Evolutionary conservation across 2,888 invertebrate genomes (phyloP).

Genomic region (Nipponacmea schrenckii): DNA sequence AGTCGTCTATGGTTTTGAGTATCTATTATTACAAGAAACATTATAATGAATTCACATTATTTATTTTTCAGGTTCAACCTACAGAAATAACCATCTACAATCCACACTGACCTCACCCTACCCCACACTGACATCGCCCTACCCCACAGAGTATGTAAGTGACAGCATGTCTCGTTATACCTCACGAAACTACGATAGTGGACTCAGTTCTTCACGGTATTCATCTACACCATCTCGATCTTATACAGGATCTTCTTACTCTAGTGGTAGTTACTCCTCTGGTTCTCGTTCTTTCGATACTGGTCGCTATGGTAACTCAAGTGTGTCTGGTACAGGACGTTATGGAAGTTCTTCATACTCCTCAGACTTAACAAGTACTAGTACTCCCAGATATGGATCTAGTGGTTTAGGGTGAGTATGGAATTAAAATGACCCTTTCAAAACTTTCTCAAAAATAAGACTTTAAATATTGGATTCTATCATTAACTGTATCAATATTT

Average conservation of each 20-base stretch:
- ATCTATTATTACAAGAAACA: no score
- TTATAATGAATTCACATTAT: no score
- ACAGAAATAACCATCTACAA: no score
- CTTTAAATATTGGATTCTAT: no score
- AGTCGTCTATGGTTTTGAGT: no score
- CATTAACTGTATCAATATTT: no score
- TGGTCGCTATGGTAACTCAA: background rate
- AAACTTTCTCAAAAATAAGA: no score
- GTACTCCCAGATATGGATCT: background rate
- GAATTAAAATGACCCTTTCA: no score
- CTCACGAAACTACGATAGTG: constrained; percentile 17
- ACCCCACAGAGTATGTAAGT: constrained; percentile 10
- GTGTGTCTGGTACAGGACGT: background rate
- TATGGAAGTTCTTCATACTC: background rate
- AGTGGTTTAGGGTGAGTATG: background rate
- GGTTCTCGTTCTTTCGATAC: constrained; percentile 1
- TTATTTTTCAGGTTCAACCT: no score
- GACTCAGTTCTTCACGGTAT: constrained; percentile 10
- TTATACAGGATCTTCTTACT: background rate
- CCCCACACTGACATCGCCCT: background rate
- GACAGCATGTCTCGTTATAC: constrained; percentile 27
- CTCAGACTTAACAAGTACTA: background rate
- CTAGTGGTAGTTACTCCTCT: background rate
- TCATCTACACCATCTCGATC: background rate
- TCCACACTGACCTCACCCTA: no score